These are phyloP conservation scores for Lithophane leautieri DNA, from an alignment of 2,888 invertebrate genomes.

Conservation along the genomic window DNA sequence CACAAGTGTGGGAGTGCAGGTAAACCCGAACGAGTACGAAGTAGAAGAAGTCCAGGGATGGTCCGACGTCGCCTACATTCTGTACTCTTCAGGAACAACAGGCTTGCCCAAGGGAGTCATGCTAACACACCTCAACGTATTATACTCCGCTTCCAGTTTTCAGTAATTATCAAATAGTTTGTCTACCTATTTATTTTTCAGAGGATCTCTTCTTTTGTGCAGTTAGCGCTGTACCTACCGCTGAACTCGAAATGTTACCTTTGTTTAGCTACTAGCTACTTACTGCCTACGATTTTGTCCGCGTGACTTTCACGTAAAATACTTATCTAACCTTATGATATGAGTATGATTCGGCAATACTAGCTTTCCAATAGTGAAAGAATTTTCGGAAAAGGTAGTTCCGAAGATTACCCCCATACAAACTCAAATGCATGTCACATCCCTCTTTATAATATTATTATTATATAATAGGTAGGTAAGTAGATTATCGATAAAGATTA, in stretches of 20 bases:
- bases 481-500: neutral
- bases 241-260: neutral
- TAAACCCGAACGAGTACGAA: constrained; percentile 66
- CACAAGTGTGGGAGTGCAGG: constrained; percentile 56
- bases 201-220: neutral
- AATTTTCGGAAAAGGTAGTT: neutral
- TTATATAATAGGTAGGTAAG: neutral
- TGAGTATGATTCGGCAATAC: neutral
- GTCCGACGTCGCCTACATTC: constrained; percentile 79
- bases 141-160: constrained; percentile 89
- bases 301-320: no score
- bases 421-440: neutral
- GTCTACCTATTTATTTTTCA: neutral
- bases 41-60: constrained; percentile 71
- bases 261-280: neutral
- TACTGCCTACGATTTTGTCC: no score
- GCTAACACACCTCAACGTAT: constrained; percentile 90
- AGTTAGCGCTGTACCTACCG: no score
- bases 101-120: constrained; percentile 95
- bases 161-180: constrained; percentile 69
- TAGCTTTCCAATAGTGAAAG: neutral
- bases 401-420: neutral
- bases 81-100: constrained; percentile 93
- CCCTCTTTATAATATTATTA: neutral
- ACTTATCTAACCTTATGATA: no score